Base-by-base conservation (phyloP, 2,888 invertebrate genomes). In the Rhimphoctona megacephalus region DNA sequence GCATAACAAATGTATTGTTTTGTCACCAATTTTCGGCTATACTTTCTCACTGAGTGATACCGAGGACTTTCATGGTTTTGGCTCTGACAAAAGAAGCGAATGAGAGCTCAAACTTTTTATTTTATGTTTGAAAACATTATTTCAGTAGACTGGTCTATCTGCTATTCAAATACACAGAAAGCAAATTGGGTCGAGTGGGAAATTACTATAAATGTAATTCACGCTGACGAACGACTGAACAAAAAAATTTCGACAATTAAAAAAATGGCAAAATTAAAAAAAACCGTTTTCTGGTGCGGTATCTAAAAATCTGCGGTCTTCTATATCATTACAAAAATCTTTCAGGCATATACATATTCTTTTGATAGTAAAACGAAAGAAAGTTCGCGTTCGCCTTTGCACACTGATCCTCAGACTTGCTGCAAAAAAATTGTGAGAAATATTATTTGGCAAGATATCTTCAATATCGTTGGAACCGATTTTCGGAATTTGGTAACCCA, bases 41-140 rank as follows among this genome's bases (percentile, higher is more conserved):
- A 61, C 57, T 61, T 61, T 61, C 57, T 61, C 25, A 5, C 30
- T 61, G 57, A 61, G 30, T 61, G 30, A 61, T 30, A 61, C 57
- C 6, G 14, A 30, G 14, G 17, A 5, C 57, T 61, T 25, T 61
- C 57, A 25, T 30, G 14, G 4, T 25, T 61, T 61, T 61, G 14
- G 11, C 1, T 30, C 25, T 0, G 14, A 61, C 22, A 61, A 61
- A 61, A 17, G 14, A 30, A 61, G 5, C 57, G 57, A 14, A 61
- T 61, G 57, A 17, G 30, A 17, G 30, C 30, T 30, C 30, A 25
- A 22, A 43, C 11, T 43, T 49, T 49, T 61, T 39, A 39, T 61
- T 30, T 61, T 61, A 14, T 61, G 25, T 30, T 61, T 61, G 57
- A 30, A 61, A 61, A 30, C 14, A 61, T 61, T 61, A 14, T 61